Evolutionary conservation across 2,888 invertebrate genomes (phyloP).

Genomic region (Cheilosia scutellata): DNA sequence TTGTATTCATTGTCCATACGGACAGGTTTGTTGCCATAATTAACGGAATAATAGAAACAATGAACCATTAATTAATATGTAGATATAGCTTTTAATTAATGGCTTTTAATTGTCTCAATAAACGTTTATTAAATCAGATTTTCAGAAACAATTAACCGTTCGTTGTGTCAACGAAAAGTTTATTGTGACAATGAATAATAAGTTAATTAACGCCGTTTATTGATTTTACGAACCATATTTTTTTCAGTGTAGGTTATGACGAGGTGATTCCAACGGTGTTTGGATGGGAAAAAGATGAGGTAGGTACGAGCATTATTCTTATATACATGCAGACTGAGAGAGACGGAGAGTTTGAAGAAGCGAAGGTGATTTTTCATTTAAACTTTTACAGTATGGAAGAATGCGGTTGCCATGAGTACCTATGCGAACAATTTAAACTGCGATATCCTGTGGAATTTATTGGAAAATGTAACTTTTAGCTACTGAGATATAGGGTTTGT

Average conservation of each 20-base stretch:
- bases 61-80: too few relatives aligned
- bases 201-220: too few relatives aligned
- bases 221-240: too few relatives aligned
- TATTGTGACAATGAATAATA: too few relatives aligned
- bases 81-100: too few relatives aligned
- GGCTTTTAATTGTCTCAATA: too few relatives aligned
- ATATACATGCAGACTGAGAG: not conserved
- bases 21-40: too few relatives aligned
- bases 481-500: not conserved
- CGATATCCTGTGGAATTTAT: not conserved
- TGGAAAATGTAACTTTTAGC: not conserved
- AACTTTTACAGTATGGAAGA: not conserved
- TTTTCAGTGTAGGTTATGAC: constrained; percentile 71
- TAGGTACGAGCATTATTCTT: constrained; percentile 18
- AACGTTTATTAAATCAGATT: too few relatives aligned
- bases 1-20: too few relatives aligned
- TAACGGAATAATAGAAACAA: too few relatives aligned
- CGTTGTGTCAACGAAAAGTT: too few relatives aligned
- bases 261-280: constrained; percentile 49
- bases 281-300: constrained; percentile 48
- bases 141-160: too few relatives aligned
- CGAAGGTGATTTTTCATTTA: not conserved
- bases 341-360: not conserved
- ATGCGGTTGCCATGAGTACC: not conserved
- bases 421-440: not conserved